A percentile compares a stretch with the other conserved stretches of the same genome.
Conservation (phyloP, 2,113 vertebrate species). For the Myotis lucifugus region DNA sequence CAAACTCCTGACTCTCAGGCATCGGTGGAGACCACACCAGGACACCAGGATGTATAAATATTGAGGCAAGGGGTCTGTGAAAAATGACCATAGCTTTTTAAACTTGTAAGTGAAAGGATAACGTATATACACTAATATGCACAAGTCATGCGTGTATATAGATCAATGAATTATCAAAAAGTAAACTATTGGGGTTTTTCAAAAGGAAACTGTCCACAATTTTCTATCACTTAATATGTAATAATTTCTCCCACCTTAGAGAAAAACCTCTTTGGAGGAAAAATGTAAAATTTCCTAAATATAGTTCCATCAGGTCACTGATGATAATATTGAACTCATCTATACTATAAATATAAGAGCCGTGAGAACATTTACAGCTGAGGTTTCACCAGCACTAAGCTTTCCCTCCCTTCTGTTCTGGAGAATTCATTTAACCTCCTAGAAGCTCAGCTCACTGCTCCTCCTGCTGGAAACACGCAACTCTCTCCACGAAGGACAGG, state of each 20-base stretch:
- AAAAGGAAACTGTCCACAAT: background rate
- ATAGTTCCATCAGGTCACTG: background rate
- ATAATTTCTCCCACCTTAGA: background rate
- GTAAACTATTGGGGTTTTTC: background rate
- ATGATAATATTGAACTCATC: background rate
- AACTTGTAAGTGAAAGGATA: background rate
- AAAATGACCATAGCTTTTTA: background rate
- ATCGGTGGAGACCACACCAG: fast-evolving
- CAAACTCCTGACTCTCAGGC: background rate
- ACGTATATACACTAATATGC: background rate
- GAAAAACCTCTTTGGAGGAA: background rate
- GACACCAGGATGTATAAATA: background rate
- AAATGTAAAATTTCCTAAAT: background rate
- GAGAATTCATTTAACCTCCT: background rate
- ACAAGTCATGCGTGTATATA: background rate
- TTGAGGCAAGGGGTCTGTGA: background rate
- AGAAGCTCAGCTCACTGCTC: slow-evolving; percentile 38
- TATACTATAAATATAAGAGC: background rate
- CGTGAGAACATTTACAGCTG: background rate
- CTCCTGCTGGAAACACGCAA: slow-evolving; percentile 58
- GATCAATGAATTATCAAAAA: background rate
- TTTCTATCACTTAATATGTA: background rate
- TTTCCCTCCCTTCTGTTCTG: background rate
- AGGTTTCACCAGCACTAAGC: background rate
- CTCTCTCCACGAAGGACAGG: background rate